Base-by-base conservation (phyloP, 1,140 invertebrate species). In the Brachionus sp. region DNA sequence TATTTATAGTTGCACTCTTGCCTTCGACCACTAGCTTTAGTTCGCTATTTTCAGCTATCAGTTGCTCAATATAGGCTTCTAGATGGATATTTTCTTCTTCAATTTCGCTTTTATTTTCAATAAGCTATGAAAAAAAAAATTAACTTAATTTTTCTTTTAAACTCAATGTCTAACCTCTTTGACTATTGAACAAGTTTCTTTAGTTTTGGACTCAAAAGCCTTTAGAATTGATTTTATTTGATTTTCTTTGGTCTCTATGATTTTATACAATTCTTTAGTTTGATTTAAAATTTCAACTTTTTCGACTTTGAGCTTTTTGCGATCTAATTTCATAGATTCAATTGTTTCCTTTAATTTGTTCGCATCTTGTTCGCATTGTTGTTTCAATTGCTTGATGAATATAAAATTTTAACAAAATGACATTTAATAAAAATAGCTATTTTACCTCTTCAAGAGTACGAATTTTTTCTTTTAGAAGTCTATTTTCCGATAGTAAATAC, bases 191-290 rank as follows among this genome's bases (percentile, higher is more conserved):
- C 50, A 33, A 29, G 53, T 80, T 10, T 80, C 50, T 23, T 80
- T 80, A 12, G 77, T 33, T 44, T 62, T 80, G 6, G 25, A 29
- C 23, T 80, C 77, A n/a, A 39, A 80, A 39, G 13, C 16, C n/a
- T 66, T 57, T 6, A 80, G 19, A 42, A 80, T 62, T 37, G 35
- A 29, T 57, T 66, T 57, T 35, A 80, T 80, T 13, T 80, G 33
- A 29, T 80, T 80, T 42, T 80, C 77, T 80, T 80, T 80, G 10
- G 50, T 23, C 39, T 80, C 77, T 4, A 80, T 66, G 7, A 53
- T 37, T 66, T 57, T 80, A 33, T 80, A 62, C 77, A 80, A 66
- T 12, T 66, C 50, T 66, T 66, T 57, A 23, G 62, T 66, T 5
- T 29, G 33, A 57, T 80, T 66, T 12, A 62, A n/a, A 19, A 80